Evolutionary conservation across 35 echinoderm and acorn worm species (phyloP), one percentile per base, ranked within the genome.

Genomic region (Eucidaris tribuloides): DNA sequence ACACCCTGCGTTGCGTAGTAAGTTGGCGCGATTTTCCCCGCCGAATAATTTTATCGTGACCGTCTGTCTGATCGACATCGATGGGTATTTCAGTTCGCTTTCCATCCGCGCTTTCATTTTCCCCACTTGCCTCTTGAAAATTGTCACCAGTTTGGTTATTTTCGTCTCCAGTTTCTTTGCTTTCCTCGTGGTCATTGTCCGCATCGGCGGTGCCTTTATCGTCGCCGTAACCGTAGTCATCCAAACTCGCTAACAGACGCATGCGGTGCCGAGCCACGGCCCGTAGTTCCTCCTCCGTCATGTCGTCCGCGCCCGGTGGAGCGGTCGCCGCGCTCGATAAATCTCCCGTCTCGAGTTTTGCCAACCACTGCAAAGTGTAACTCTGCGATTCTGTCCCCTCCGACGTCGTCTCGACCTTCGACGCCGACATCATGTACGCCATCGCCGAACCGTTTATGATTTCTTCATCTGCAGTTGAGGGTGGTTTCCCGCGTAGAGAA

Each of bases 361-460:
- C n/a, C 29, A 74, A 40, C 68, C 68, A 74, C n/a, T 74, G 34
- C 34, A 74, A 23, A 22, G 68, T 36, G n/a, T n/a, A n/a, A n/a
- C n/a, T n/a, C n/a, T n/a, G n/a, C n/a, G n/a, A n/a, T n/a, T n/a
- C n/a, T n/a, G n/a, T n/a, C n/a, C n/a, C n/a, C n/a, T n/a, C n/a
- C n/a, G n/a, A n/a, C n/a, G n/a, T n/a, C n/a, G 35, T 74, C 20
- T 74, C 68, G 20, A 33, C 68, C 40, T 40, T 14, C 14, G 68
- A 74, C 22, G 68, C 36, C 3, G 68, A 33, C 68, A 74, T 74
- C 68, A 74, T 74, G 68, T 38, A 35, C 20, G 68, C 68, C 68
- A 74, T 74, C 2, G 68, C 41, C 11, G 68, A 74, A 40, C 68
- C 68, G 29, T 27, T 32, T 27, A 64, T 64, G 29, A 32, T 64